Evolutionary conservation across 2,113 vertebrate species (phyloP), one percentile per base, ranked within the genome.

Genomic region (Melanerpes formicivorus): DNA sequence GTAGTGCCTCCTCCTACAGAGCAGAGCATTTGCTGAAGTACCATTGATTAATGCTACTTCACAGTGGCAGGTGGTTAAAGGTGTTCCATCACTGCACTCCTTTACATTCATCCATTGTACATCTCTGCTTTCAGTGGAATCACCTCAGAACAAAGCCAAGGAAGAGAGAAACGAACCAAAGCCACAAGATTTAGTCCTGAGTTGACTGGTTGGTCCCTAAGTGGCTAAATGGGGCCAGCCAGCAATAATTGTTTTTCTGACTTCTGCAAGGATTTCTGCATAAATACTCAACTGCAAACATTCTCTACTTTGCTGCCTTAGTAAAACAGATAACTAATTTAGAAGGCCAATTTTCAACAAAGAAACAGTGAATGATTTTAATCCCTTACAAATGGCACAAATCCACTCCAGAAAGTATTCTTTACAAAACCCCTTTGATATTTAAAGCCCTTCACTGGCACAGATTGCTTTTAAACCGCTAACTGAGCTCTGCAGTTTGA

Each of bases 171-270:
- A 29, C 25, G 40, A 56, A 70, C 63, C 0, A 56, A 25, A 64
- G 19, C 19, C 50, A 34, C 0, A 0, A n/a, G 62, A 37, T 60
- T n/a, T 4, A 80, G 32, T 3, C 3, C 34, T 0, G 14, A 4
- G 1, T 22, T 11, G 0, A 1, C 56, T 4, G 2, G 8, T 9
- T 30, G 15, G 25, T 69, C 76, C 58, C 14, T 27, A 8, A 27
- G 29, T 46, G 44, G 44, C 17, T 37, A 10, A 22, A 10, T 17
- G 16, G 40, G 26, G 17, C 44, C 40, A 60, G 6, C 25, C 30
- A 29, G 26, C 58, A 73, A 11, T 22, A 69, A 48, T 7, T 54
- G n/a, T 34, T 75, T 90, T 80, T 32, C 40, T 42, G 34, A 65
- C 23, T 91, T 63, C 65, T 65, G 7, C 15, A 72, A 59, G 56